Conservation (phyloP, 2,888 invertebrate genomes). For the Ametastegia equiseti region DNA sequence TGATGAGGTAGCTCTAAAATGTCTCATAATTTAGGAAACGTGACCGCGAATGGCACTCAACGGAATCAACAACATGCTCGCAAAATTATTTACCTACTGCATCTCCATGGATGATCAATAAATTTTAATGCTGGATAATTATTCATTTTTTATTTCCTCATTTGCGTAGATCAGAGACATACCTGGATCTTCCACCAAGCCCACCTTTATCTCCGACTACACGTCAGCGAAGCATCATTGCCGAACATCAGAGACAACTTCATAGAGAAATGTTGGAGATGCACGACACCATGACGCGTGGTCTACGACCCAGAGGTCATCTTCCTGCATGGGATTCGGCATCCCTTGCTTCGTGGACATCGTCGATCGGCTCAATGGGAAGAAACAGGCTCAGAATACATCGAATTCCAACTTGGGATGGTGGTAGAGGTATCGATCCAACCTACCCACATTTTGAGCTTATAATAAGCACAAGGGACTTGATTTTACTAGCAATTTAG, state of each 20-base stretch:
- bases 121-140: not conserved
- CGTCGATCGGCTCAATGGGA: slow-evolving; percentile 63
- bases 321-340: slow-evolving; percentile 66
- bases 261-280: slow-evolving; percentile 66
- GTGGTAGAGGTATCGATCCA: slow-evolving; percentile 59
- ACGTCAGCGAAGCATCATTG: slow-evolving; percentile 61
- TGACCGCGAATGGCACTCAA: not conserved
- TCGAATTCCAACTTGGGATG: slow-evolving; percentile 62
- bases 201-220: slow-evolving; percentile 55
- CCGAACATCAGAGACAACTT: slow-evolving; percentile 65
- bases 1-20: not conserved
- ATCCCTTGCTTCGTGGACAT: slow-evolving; percentile 66
- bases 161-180: slow-evolving; percentile 62
- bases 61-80: not conserved
- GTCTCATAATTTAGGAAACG: not conserved
- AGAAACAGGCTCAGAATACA: slow-evolving; percentile 59
- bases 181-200: slow-evolving; percentile 56
- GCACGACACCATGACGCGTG: slow-evolving; percentile 67
- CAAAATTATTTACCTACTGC: too few species aligned
- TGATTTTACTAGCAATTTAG: not conserved
- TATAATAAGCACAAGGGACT: not conserved
- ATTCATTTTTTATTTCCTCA: not conserved
- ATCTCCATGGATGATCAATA: too few species aligned
- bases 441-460: not conserved
- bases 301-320: slow-evolving; percentile 62